Evolutionary conservation across 2,797 vertebrate genomes (phyloP), one percentile per base, ranked within the genome.

Genomic region (Phylloscopus collybita): DNA sequence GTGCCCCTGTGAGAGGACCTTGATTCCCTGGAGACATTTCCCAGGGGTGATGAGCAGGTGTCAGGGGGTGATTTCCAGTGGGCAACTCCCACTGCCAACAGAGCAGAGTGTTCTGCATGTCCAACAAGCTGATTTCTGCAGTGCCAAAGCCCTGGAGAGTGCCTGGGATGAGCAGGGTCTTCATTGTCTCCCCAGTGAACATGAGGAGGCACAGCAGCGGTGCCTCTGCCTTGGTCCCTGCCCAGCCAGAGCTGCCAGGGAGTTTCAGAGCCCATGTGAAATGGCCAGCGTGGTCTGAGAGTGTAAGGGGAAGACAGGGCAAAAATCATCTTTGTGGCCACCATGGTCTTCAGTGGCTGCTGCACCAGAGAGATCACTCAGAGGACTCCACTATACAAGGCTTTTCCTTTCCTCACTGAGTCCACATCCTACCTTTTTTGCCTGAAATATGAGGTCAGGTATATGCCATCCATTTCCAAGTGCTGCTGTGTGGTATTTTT

Each of bases 1-100:
- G 42, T 57, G 42, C 5, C 15, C 16, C 50, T 57, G 18, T 0
- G 4, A 40, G 23, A n/a, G 7, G 9, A 27, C 29, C 42, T 22
- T 57, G 14, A 22, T 45, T 66, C 27, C n/a, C 20, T 32, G 19
- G 42, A 47, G 14, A 17, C 29, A 32, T 38, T 56, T 47, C 14
- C 29, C 18, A n/a, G 42, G n/a, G 27, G 42, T 11, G 22, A 47
- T 66, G 17, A 36, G 27, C 17, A 26, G 11, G 11, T 66, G 51
- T 12, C 34, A 14, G n/a, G 13, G 6, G 14, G 5, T 26, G n/a
- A 47, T 26, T 66, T 56, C 34, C 29, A 66, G 51, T 21, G 42
- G 42, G 22, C 51, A 38, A 2, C n/a, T 66, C n/a, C 42, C 7
- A 13, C 27, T 21, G 42, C n/a, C 0, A 0, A 57, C n/a, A 26